phyloP scores from a whole-genome alignment of 53 echinoderm and acorn worm genomes.

The Crossaster papposus region DNA sequence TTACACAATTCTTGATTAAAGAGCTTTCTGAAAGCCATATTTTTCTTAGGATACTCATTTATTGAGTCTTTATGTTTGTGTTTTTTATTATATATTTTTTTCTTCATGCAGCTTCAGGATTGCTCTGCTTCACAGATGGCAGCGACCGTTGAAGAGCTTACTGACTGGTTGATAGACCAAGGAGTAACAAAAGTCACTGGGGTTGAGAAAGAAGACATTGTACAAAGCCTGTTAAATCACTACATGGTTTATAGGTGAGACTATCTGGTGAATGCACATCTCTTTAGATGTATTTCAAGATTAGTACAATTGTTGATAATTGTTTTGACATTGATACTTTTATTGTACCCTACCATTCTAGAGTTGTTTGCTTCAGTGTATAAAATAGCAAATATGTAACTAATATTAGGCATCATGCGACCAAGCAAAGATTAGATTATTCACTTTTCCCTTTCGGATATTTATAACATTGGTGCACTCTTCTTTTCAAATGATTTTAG shows the following conservation, averaged over 20 bases:
- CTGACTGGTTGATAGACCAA: slow-evolving; percentile 29
- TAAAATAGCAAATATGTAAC: neutral
- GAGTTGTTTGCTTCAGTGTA: no score
- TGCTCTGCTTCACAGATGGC: neutral
- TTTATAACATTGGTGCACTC: no score
- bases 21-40: no score
- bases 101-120: neutral
- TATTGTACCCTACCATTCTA: no score
- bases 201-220: neutral
- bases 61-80: neutral
- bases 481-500: no score
- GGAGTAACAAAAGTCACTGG: neutral
- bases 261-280: no score
- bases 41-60: neutral
- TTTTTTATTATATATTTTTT: neutral
- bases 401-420: no score
- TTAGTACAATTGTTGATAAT: neutral
- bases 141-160: neutral
- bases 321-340: no score
- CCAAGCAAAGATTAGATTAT: no score
- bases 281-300: no score
- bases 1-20: no score
- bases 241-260: slow-evolving; percentile 32
- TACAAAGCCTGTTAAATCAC: slow-evolving; percentile 2
- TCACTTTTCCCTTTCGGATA: no score